Evolutionary conservation across 92 coral and sea anemone species (phyloP).

Genomic region (Nematostella vectensis): DNA sequence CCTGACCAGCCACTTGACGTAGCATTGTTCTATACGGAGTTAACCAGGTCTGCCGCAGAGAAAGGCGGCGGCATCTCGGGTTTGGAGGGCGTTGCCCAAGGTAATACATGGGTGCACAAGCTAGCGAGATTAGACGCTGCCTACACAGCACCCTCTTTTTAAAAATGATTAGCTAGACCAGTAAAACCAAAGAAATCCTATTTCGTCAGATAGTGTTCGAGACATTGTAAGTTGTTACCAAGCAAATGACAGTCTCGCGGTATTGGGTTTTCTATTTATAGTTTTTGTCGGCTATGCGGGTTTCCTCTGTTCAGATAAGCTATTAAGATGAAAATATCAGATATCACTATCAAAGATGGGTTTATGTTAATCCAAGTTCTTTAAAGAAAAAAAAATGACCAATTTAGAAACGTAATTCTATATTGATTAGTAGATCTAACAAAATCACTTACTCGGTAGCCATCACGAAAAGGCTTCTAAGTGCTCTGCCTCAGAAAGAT

Average conservation of each 20-base stretch:
- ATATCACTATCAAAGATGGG: slow-evolving; percentile 15
- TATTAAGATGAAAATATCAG: slow-evolving; percentile 12
- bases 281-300: slow-evolving; percentile 37
- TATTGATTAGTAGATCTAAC: slow-evolving; percentile 26
- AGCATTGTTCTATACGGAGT: slow-evolving; percentile 25
- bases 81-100: slow-evolving; percentile 10
- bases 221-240: slow-evolving; percentile 14
- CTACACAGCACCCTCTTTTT: slow-evolving; percentile 22
- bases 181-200: slow-evolving; percentile 29
- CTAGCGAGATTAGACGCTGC: slow-evolving; percentile 16
- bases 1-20: slow-evolving; percentile 22
- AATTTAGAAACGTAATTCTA: slow-evolving; percentile 27
- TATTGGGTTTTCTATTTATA: slow-evolving; percentile 30
- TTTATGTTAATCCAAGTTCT: slow-evolving; percentile 22
- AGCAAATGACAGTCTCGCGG: slow-evolving; percentile 19
- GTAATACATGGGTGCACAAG: slow-evolving; percentile 18
- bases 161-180: slow-evolving; percentile 27
- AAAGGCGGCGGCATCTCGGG: slow-evolving; percentile 20
- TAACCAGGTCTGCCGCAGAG: slow-evolving; percentile 4
- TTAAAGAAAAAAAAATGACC: slow-evolving; percentile 35
- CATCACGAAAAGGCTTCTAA: background rate
- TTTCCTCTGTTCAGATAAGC: slow-evolving; percentile 27
- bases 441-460: slow-evolving; percentile 14
- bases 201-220: slow-evolving; percentile 8
- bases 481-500: too few relatives aligned